Evolutionary conservation across 2,888 invertebrate genomes (phyloP).

Genomic region (Quadroppia sp.): DNA sequence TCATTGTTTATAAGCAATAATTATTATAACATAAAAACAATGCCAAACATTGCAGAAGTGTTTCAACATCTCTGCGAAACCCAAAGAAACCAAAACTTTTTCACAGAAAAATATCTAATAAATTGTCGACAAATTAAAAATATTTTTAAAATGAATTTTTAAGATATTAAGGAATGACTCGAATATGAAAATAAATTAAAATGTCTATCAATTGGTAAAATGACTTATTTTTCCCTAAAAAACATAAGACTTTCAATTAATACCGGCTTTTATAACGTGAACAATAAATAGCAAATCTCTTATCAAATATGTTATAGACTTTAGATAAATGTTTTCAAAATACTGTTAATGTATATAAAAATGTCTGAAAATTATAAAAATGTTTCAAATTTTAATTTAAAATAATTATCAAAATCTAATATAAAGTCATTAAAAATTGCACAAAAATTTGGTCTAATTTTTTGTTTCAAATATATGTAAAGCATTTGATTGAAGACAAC

Average conservation of each 20-base stretch:
- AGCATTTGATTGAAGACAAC: slow-evolving; percentile 17
- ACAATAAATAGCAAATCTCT: slow-evolving; percentile 12
- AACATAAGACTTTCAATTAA: slow-evolving; percentile 19
- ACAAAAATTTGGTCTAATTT: too few species aligned
- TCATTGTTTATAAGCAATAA: background rate
- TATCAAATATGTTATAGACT: slow-evolving; percentile 22
- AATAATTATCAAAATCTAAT: too few species aligned
- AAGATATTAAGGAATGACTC: too few species aligned
- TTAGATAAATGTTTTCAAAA: background rate
- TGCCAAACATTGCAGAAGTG: background rate
- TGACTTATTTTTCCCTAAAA: background rate
- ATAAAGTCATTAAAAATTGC: too few species aligned
- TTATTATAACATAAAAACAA: background rate
- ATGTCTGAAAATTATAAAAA: background rate
- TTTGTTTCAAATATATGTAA: too few species aligned
- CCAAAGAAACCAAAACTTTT: too few species aligned
- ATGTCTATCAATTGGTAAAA: background rate
- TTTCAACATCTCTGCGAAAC: too few species aligned
- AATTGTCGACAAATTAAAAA: too few species aligned
- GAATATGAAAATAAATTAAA: too few species aligned
- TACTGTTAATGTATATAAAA: background rate
- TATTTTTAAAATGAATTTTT: too few species aligned
- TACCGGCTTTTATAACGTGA: slow-evolving; percentile 23
- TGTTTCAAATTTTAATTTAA: too few species aligned
- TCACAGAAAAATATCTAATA: too few species aligned